These are phyloP conservation scores for Pandemis corylana DNA, from an alignment of 2,888 invertebrate genomes.

Conservation along the genomic window DNA sequence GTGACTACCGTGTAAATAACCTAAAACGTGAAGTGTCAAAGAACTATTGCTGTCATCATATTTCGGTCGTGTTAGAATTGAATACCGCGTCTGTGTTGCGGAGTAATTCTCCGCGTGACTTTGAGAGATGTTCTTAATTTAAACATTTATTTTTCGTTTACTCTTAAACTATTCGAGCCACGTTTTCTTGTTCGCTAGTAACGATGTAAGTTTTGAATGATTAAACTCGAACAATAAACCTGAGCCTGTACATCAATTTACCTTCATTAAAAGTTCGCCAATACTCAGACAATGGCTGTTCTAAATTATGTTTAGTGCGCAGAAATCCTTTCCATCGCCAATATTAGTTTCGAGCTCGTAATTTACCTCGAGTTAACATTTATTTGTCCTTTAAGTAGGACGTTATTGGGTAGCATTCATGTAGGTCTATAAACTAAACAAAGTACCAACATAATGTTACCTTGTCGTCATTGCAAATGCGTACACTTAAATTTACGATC, in stretches of 20 bases:
- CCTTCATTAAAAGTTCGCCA: conserved; percentile 32
- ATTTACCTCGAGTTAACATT: conserved; percentile 32
- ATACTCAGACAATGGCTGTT: conserved; percentile 31
- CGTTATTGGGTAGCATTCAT: conserved; percentile 17
- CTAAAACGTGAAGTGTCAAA: neutral
- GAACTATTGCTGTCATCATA: conserved; percentile 14
- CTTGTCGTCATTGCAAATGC: neutral
- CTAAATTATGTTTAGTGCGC: conserved; percentile 25
- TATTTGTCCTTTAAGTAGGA: conserved; percentile 9
- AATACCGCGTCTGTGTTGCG: neutral
- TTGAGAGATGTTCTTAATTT: conserved; percentile 24
- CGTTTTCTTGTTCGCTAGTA: conserved; percentile 15
- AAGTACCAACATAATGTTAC: conserved; percentile 9
- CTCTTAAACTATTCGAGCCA: conserved; percentile 12
- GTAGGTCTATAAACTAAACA: conserved; percentile 18
- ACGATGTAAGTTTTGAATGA: conserved; percentile 29
- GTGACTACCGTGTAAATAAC: conserved; percentile 70
- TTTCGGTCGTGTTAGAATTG: conserved; percentile 1
- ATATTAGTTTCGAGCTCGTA: conserved; percentile 27
- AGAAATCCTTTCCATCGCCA: conserved; percentile 18
- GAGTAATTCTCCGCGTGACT: conserved; percentile 19
- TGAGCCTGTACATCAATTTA: conserved; percentile 26
- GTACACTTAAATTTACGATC: neutral
- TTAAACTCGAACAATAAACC: conserved; percentile 31
- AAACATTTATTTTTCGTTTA: conserved; percentile 14